Conservation (phyloP, 2,113 vertebrate genomes). For the Cebidichthys violaceus region DNA sequence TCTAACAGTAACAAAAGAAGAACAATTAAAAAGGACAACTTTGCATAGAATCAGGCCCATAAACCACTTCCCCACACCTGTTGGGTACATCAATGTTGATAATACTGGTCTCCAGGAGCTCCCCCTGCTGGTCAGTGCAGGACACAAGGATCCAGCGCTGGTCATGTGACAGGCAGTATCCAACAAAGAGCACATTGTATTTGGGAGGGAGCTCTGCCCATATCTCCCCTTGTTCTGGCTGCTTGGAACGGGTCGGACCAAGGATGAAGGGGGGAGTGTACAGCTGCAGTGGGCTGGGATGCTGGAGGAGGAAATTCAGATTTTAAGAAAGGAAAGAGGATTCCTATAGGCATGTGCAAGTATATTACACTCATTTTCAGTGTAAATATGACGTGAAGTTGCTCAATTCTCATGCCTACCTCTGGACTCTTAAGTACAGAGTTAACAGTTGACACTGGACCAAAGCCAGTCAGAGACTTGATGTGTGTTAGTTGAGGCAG, state of each 20-base stretch:
- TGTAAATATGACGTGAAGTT: neutral
- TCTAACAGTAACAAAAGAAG: too few relatives aligned
- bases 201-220: conserved; percentile 92
- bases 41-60: neutral
- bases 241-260: conserved; percentile 92
- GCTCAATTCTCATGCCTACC: conserved; percentile 73
- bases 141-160: conserved; percentile 98
- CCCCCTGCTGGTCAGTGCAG: conserved; percentile 97
- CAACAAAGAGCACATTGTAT: conserved; percentile 95
- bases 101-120: conserved; percentile 93
- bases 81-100: conserved; percentile 96
- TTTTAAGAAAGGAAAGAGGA: neutral
- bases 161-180: conserved; percentile 97
- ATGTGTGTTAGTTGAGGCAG: conserved; percentile 94
- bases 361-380: neutral
- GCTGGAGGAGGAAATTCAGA: conserved; percentile 78
- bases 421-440: conserved; percentile 91
- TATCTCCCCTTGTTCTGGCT: conserved; percentile 91
- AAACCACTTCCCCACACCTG: conserved; percentile 82
- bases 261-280: conserved; percentile 94
- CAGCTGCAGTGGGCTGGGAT: conserved; percentile 90
- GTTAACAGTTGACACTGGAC: conserved; percentile 91
- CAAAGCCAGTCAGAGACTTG: conserved; percentile 97
- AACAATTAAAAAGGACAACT: neutral
- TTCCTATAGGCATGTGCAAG: neutral